These are phyloP conservation scores for Microcebus jonahi DNA, from an alignment of 2,113 vertebrate genomes.

Conservation along the genomic window DNA sequence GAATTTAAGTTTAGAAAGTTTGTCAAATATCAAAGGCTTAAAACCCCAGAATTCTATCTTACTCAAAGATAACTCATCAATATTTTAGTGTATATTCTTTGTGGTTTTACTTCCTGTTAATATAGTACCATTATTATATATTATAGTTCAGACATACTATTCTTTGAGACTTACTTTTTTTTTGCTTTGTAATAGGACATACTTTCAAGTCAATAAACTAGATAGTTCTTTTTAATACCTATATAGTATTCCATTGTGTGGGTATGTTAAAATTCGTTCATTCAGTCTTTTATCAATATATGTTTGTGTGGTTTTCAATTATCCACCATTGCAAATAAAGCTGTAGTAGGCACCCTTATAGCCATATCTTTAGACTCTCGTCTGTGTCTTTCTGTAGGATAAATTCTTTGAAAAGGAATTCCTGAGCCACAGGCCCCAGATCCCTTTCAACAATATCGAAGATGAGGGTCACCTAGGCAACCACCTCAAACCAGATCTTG, in stretches of 20 bases:
- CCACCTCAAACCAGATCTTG: slow-evolving; percentile 29
- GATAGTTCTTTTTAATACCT: slow-evolving; percentile 15
- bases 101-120: not conserved
- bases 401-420: slow-evolving; percentile 24
- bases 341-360: not conserved
- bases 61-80: not conserved
- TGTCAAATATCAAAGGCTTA: too few relatives aligned
- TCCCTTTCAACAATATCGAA: slow-evolving; percentile 31
- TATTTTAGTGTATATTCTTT: not conserved
- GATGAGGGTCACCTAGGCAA: slow-evolving; percentile 28
- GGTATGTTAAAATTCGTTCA: not conserved
- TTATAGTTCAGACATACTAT: not conserved
- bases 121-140: not conserved
- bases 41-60: not conserved
- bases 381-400: not conserved
- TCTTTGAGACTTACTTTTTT: not conserved
- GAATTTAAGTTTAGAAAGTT: too few relatives aligned
- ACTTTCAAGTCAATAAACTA: not conserved
- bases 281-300: not conserved
- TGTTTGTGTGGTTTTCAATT: not conserved
- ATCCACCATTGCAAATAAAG: not conserved
- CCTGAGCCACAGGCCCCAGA: not conserved
- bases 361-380: not conserved
- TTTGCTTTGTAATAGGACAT: not conserved
- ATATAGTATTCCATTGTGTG: not conserved